Evolutionary conservation across 23 tunicate genomes (phyloP).

Genomic region (Diplosoma virens): DNA sequence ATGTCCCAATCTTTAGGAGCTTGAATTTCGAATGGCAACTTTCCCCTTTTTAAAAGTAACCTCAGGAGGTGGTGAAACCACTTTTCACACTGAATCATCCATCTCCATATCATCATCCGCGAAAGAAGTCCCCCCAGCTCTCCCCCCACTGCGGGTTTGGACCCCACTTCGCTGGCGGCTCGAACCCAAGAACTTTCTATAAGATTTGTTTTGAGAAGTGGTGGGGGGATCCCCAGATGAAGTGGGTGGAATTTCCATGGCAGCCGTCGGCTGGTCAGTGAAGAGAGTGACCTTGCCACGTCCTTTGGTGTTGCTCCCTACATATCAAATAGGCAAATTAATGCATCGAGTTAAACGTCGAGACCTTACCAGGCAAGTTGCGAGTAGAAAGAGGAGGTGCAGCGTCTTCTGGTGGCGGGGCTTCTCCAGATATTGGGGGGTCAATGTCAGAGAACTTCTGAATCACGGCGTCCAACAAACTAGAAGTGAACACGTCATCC

Average conservation of each 20-base stretch:
- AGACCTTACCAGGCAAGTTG: too few species aligned
- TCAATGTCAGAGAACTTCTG: slow-evolving; percentile 59
- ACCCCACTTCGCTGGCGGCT: background rate
- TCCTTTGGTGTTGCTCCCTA: too few species aligned
- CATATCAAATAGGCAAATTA: too few species aligned
- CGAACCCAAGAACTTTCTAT: background rate
- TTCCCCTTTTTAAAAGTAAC: too few species aligned
- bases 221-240: slow-evolving; percentile 15
- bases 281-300: too few species aligned
- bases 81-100: slow-evolving; percentile 44
- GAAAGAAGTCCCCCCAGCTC: slow-evolving; percentile 1
- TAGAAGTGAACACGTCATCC: slow-evolving; percentile 81
- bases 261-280: too few species aligned
- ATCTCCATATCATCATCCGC: slow-evolving; percentile 59
- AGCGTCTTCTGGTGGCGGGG: background rate
- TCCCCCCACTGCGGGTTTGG: background rate
- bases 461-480: slow-evolving; percentile 64
- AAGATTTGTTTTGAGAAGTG: background rate
- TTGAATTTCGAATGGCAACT: too few species aligned
- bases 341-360: too few species aligned
- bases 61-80: too few species aligned
- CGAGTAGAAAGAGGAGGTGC: slow-evolving; percentile 15
- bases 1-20: too few species aligned
- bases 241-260: too few species aligned
- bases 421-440: slow-evolving; percentile 2